phyloP scores from a whole-genome alignment of 2,888 invertebrate genomes.

The Zootermopsis nevadensis region DNA sequence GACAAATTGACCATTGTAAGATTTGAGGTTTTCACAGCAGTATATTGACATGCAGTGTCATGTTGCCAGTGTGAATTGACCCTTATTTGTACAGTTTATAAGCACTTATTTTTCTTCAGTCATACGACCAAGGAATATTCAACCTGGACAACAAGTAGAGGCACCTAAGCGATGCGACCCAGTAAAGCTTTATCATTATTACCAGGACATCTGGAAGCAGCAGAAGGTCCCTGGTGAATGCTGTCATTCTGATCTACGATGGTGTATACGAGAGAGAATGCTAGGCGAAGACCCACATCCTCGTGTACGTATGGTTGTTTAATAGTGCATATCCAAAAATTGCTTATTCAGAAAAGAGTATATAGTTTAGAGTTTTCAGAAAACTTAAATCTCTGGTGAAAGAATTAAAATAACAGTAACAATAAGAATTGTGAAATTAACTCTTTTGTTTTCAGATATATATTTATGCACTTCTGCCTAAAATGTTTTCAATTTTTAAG shows the following conservation, averaged over 20 bases:
- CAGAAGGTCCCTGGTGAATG: conserved; percentile 82
- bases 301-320: conserved; percentile 54
- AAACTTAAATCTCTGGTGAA: not conserved
- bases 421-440: not conserved
- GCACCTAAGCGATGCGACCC: conserved; percentile 71
- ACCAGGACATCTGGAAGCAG: conserved; percentile 78
- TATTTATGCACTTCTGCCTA: not conserved
- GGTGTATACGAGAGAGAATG: conserved; percentile 78
- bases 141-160: conserved; percentile 53
- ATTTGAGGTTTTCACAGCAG: no score
- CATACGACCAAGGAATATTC: conserved; percentile 69
- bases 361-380: not conserved
- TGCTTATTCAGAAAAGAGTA: not conserved
- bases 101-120: conserved; percentile 64
- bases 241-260: conserved; percentile 73
- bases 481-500: no score
- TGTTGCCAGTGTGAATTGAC: no score
- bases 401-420: not conserved
- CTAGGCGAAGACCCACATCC: conserved; percentile 65
- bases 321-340: not conserved
- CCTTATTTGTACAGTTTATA: no score
- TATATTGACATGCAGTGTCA: no score
- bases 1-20: no score
- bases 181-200: conserved; percentile 81
- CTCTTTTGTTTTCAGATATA: not conserved